Evolutionary conservation across 2,797 vertebrate genomes (phyloP).

Genomic region (Leucoraja ocellata): DNA sequence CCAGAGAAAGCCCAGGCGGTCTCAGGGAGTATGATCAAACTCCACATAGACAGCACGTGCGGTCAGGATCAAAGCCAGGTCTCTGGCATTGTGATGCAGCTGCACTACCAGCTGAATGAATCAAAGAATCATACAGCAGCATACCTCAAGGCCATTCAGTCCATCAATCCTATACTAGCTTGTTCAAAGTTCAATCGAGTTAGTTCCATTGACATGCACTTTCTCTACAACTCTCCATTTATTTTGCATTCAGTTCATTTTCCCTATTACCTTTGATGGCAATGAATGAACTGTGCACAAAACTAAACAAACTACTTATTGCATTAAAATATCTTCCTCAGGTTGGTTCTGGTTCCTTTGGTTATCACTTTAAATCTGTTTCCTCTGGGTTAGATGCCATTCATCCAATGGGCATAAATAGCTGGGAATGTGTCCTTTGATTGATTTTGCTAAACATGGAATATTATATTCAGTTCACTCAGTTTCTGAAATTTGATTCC

Average conservation of each 20-base stretch:
- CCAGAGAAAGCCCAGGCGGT: no score
- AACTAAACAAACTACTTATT: not conserved
- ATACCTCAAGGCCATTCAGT: not conserved
- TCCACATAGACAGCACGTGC: no score
- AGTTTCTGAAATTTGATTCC: no score
- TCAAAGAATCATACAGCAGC: not conserved
- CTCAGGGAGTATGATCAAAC: no score
- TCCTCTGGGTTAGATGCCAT: not conserved
- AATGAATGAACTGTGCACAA: not conserved
- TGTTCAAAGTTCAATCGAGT: not conserved
- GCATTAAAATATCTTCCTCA: not conserved
- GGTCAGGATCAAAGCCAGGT: no score
- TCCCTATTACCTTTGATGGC: not conserved
- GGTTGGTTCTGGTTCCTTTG: not conserved
- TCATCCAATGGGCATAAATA: not conserved
- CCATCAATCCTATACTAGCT: no score
- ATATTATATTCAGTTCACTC: no score
- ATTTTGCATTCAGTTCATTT: not conserved
- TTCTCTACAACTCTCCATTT: not conserved
- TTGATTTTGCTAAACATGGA: no score
- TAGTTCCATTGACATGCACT: not conserved
- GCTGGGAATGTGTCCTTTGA: no score
- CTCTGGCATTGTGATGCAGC: no score
- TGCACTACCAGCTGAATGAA: not conserved
- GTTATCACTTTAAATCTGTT: not conserved